phyloP scores from a whole-genome alignment of 2,888 invertebrate species.

The Nysson spinosus region DNA sequence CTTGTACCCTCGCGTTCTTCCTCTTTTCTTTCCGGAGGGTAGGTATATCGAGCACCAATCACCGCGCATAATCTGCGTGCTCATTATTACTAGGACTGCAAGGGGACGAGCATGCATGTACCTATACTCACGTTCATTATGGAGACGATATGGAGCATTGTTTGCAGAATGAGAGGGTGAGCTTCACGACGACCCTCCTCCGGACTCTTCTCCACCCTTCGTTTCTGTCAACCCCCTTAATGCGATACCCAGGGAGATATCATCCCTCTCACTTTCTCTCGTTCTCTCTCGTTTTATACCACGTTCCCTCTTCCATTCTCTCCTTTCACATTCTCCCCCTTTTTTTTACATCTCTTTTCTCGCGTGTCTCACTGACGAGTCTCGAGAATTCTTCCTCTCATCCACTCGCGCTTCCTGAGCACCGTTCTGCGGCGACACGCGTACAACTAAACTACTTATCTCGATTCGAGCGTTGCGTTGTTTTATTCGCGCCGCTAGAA shows the following conservation, averaged over 20 bases:
- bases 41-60: conserved; percentile 74
- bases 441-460: conserved; percentile 70
- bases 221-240: conserved; percentile 59
- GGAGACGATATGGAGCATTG: conserved; percentile 76
- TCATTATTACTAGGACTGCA: conserved; percentile 75
- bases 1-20: conserved; percentile 47
- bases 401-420: conserved; percentile 54
- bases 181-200: conserved; percentile 60
- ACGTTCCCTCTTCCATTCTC: conserved; percentile 25
- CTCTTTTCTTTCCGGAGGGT: conserved; percentile 63
- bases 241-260: conserved; percentile 60
- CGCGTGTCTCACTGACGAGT: conserved; percentile 53
- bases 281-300: too few relatives aligned
- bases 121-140: conserved; percentile 73
- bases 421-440: conserved; percentile 59
- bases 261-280: conserved; percentile 33
- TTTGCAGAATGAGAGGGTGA: conserved; percentile 75
- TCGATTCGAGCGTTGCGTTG: conserved; percentile 43
- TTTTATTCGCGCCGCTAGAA: conserved; percentile 37
- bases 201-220: conserved; percentile 35
- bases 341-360: conserved; percentile 34
- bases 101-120: conserved; percentile 64
- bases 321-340: conserved; percentile 1
- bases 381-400: conserved; percentile 56
- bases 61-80: conserved; percentile 77